Evolutionary conservation across 2,113 vertebrate genomes (phyloP).

Genomic region (Saguinus imperator): DNA sequence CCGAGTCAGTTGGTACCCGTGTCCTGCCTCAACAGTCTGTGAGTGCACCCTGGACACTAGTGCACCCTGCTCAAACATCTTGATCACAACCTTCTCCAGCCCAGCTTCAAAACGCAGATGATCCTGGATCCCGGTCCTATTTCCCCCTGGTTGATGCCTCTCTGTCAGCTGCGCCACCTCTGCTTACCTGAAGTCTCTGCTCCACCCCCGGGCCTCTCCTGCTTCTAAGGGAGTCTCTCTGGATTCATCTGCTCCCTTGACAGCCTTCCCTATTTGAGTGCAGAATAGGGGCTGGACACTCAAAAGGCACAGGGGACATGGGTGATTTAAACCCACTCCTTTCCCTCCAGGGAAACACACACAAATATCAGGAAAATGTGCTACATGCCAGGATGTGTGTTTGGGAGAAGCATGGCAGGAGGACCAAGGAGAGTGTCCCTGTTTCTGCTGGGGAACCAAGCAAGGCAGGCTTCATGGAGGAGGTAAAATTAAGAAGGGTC

Average conservation of each 20-base stretch:
- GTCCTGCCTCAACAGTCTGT: neutral
- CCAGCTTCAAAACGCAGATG: neutral
- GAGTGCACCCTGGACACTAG: rapidly evolving
- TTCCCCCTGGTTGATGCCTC: neutral
- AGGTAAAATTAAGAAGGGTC: neutral
- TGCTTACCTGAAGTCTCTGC: neutral
- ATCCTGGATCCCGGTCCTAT: neutral
- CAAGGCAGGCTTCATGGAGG: neutral
- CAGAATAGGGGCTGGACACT: too few species aligned
- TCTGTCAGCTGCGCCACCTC: rapidly evolving
- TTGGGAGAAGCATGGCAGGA: neutral
- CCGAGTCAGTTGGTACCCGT: rapidly evolving
- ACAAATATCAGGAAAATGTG: rapidly evolving
- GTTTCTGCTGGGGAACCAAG: neutral
- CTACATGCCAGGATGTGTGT: rapidly evolving
- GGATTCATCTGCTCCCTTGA: neutral
- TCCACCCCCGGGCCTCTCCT: rapidly evolving
- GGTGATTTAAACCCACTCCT: neutral
- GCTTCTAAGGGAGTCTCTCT: neutral
- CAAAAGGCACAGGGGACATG: neutral
- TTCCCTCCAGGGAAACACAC: neutral
- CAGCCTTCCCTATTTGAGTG: neutral
- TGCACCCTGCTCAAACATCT: neutral
- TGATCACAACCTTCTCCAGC: neutral
- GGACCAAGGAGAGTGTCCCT: neutral